Percentiles rank a stretch among this genome's conserved stretches.
Conservation (phyloP, 1,140 invertebrate genomes). For the Hylaeus anthracinus region DNA sequence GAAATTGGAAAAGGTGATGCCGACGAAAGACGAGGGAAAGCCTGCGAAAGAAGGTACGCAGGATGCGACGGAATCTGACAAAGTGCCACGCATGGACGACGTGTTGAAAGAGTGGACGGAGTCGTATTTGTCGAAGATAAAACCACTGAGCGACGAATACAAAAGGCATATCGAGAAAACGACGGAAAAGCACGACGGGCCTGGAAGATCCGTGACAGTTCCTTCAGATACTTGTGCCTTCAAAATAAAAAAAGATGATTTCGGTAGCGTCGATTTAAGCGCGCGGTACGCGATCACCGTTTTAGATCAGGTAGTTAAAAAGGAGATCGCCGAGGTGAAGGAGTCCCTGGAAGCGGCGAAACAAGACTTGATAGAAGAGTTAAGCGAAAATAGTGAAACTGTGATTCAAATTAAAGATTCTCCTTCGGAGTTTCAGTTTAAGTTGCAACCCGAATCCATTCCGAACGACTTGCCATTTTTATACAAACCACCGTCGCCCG, state of each 20-base stretch:
- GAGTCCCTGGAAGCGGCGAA: slow-evolving; percentile 85
- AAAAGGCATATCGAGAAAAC: slow-evolving; percentile 62
- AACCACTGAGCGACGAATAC: slow-evolving; percentile 57
- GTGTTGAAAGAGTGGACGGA: slow-evolving; percentile 56
- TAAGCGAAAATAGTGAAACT: slow-evolving; percentile 78
- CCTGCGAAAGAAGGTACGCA: not conserved
- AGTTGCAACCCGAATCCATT: slow-evolving; percentile 78
- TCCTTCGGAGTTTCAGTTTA: slow-evolving; percentile 88
- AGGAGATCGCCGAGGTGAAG: slow-evolving; percentile 86
- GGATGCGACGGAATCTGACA: slow-evolving; percentile 1
- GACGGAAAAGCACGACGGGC: slow-evolving; percentile 51
- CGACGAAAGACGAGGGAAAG: not conserved
- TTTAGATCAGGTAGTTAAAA: slow-evolving; percentile 81
- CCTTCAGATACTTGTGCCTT: slow-evolving; percentile 83
- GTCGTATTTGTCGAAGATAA: slow-evolving; percentile 52
- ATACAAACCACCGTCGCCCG: slow-evolving; percentile 73
- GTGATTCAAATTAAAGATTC: slow-evolving; percentile 84
- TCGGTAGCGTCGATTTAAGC: slow-evolving; percentile 81
- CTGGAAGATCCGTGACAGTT: slow-evolving; percentile 68
- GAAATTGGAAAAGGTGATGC: slow-evolving; percentile 26
- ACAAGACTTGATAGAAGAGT: slow-evolving; percentile 85
- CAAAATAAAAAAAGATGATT: slow-evolving; percentile 87
- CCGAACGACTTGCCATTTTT: slow-evolving; percentile 78
- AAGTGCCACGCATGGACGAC: slow-evolving; percentile 30
- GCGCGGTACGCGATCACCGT: slow-evolving; percentile 77